Conservation (phyloP, 2,113 vertebrate species). For the Pelobates fuscus region DNA sequence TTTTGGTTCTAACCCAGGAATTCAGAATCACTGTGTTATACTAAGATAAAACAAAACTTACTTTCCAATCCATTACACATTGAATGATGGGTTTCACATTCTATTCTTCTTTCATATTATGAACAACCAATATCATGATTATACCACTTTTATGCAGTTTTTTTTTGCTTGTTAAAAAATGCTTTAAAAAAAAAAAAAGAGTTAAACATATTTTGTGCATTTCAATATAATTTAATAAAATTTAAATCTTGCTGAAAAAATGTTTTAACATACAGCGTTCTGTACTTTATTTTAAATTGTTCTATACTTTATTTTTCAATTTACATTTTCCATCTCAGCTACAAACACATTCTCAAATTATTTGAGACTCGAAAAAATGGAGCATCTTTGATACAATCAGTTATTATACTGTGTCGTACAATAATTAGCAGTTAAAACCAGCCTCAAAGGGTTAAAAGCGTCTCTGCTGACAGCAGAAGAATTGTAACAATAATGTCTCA, state of each 20-base stretch:
- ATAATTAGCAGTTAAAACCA: not conserved
- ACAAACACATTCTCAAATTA: not conserved
- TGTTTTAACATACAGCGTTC: not conserved
- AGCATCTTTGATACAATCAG: conserved; percentile 4
- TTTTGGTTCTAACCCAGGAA: too few species aligned
- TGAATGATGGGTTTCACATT: too few species aligned
- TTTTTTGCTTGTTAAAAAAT: too few species aligned
- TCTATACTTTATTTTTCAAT: not conserved
- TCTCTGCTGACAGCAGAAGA: not conserved
- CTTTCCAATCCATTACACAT: too few species aligned
- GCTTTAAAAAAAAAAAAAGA: too few species aligned
- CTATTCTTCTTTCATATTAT: too few species aligned
- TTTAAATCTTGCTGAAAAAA: conserved; percentile 27
- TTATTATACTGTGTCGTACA: not conserved
- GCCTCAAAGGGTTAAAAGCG: not conserved
- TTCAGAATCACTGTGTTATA: too few species aligned
- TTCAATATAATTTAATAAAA: conserved; percentile 43
- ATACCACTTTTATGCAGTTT: too few species aligned
- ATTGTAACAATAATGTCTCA: not conserved
- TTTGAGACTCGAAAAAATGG: not conserved
- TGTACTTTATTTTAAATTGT: not conserved
- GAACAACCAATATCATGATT: too few species aligned
- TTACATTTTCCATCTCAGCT: not conserved
- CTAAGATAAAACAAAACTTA: too few species aligned
- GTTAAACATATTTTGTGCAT: conserved; percentile 22